phyloP scores from a whole-genome alignment of 1,140 invertebrate genomes.

The Bombus waltoni region DNA sequence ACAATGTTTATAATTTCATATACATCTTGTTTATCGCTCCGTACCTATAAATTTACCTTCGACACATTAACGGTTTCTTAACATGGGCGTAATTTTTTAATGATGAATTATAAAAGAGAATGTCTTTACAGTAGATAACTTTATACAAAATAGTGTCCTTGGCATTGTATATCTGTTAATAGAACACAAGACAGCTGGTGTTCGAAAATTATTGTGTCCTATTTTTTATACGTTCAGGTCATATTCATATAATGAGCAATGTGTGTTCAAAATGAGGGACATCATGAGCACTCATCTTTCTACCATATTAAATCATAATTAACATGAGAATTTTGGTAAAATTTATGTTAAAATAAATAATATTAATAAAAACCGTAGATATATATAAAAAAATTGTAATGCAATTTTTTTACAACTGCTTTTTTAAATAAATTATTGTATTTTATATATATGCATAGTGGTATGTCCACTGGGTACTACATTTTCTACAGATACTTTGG shows the following conservation, averaged over 20 bases:
- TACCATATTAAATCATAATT: slow-evolving; percentile 8
- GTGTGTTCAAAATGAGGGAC: slow-evolving; percentile 26
- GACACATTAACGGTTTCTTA: neutral
- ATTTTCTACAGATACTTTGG: slow-evolving; percentile 36
- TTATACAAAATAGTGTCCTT: slow-evolving; percentile 62
- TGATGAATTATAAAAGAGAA: slow-evolving; percentile 47
- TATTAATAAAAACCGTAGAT: slow-evolving; percentile 9
- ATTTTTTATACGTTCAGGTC: slow-evolving; percentile 4
- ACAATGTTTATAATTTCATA: slow-evolving; percentile 21
- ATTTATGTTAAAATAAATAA: neutral
- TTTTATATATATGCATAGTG: slow-evolving; percentile 8
- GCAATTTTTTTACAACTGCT: slow-evolving; percentile 17
- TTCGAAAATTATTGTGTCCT: slow-evolving; percentile 18
- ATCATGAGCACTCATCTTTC: slow-evolving; percentile 47
- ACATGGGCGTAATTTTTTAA: slow-evolving; percentile 46
- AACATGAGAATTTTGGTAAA: slow-evolving; percentile 8
- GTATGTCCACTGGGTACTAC: slow-evolving; percentile 15
- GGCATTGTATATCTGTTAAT: slow-evolving; percentile 31
- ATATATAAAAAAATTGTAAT: neutral
- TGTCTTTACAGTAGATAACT: slow-evolving; percentile 33
- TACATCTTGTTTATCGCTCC: neutral
- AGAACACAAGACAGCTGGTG: slow-evolving; percentile 14
- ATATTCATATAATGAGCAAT: slow-evolving; percentile 28
- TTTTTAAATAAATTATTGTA: slow-evolving; percentile 30
- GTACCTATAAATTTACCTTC: neutral